Evolutionary conservation across 1,140 invertebrate species (phyloP).

Genomic region (Drosophila sturtevanti): DNA sequence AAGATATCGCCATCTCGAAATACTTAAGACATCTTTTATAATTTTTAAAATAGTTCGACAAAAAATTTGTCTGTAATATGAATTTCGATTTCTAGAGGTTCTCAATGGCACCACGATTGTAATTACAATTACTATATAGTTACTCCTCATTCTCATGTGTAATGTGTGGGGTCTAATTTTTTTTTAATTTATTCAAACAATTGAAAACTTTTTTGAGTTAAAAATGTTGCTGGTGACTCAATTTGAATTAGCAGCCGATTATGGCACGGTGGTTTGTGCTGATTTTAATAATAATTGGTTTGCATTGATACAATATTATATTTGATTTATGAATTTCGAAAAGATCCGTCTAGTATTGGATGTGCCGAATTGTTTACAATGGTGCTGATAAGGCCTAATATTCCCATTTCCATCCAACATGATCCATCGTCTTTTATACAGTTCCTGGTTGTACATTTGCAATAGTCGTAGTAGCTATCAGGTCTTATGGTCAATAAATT

Average conservation of each 20-base stretch:
- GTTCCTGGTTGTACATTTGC: constrained; percentile 13
- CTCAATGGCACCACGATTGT: background rate
- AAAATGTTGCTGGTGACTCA: background rate
- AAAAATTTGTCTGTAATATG: background rate
- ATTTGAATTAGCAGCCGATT: background rate
- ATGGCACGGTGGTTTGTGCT: background rate
- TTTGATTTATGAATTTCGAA: background rate
- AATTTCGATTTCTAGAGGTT: background rate
- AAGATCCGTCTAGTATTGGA: background rate
- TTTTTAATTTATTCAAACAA: background rate
- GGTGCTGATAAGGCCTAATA: constrained; percentile 3
- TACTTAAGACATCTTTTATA: background rate
- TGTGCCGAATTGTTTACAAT: background rate
- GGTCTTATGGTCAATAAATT: constrained; percentile 68
- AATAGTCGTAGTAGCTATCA: constrained; percentile 57
- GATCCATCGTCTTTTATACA: constrained; percentile 9
- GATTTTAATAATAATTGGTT: background rate
- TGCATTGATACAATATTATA: background rate
- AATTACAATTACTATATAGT: background rate
- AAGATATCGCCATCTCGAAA: background rate
- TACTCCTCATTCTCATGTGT: background rate
- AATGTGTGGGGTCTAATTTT: background rate
- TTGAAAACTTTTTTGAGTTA: background rate
- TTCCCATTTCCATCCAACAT: background rate
- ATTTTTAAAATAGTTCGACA: background rate